Evolutionary conservation across 2,113 vertebrate genomes (phyloP).

Genomic region (Hystrix brachyura): DNA sequence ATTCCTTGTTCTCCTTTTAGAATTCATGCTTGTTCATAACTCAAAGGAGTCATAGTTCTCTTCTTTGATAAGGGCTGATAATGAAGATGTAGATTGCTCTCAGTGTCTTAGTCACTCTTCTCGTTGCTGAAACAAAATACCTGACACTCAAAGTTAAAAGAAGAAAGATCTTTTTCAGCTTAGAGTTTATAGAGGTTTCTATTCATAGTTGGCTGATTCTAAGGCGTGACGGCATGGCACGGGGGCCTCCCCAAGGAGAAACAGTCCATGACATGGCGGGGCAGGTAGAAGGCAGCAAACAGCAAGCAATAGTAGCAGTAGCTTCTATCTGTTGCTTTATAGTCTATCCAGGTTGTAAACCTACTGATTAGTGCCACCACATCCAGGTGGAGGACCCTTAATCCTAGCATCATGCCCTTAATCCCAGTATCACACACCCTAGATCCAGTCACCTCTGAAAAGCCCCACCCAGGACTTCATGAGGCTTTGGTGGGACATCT

Average conservation of each 20-base stretch:
- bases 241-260: too few relatives aligned
- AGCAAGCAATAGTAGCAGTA: not conserved
- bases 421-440: not conserved
- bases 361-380: not conserved
- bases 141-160: too few relatives aligned
- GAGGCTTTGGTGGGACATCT: not conserved
- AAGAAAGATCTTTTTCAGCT: too few relatives aligned
- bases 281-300: not conserved
- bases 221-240: too few relatives aligned
- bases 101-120: not conserved
- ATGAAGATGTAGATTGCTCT: not conserved
- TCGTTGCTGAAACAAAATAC: too few relatives aligned
- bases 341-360: not conserved
- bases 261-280: too few relatives aligned
- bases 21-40: not conserved
- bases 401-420: not conserved
- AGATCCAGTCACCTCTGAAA: not conserved
- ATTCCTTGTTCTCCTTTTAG: not conserved
- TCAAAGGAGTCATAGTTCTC: not conserved
- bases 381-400: not conserved
- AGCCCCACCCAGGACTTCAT: not conserved
- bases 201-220: too few relatives aligned
- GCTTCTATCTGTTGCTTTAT: not conserved
- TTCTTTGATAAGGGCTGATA: not conserved
- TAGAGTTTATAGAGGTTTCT: too few relatives aligned